A percentile compares a stretch with the other conserved stretches of the same genome.
These are phyloP conservation scores for Elgonia sp. DNA, from an alignment of 2,888 invertebrate species.

Conservation along the genomic window DNA sequence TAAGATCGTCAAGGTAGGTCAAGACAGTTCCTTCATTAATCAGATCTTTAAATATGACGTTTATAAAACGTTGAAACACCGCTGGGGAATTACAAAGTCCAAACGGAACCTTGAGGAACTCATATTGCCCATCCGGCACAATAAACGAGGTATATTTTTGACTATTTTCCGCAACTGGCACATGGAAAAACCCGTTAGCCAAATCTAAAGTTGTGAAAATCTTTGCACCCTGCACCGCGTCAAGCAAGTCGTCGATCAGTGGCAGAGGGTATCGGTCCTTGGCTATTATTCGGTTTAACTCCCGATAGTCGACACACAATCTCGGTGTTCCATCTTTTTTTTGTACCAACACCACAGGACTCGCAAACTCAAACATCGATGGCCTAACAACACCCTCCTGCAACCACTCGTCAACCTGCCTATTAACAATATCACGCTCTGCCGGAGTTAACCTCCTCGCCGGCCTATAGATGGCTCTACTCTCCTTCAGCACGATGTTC, in stretches of 20 bases:
- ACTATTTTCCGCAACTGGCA: slow-evolving; percentile 28
- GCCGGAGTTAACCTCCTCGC: slow-evolving; percentile 5
- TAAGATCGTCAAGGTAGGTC: slow-evolving; percentile 11
- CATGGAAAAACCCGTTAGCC: slow-evolving; percentile 45
- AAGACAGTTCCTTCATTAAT: slow-evolving; percentile 9
- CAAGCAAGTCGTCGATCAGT: slow-evolving; percentile 47
- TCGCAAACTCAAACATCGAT: not conserved
- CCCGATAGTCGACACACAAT: not conserved
- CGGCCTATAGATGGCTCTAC: not conserved
- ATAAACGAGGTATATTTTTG: slow-evolving; percentile 19
- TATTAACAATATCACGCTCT: not conserved
- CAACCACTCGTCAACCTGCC: slow-evolving; percentile 6
- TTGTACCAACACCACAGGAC: not conserved
- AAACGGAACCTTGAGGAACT: slow-evolving; percentile 19
- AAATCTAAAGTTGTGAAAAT: slow-evolving; percentile 31
- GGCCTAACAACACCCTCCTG: not conserved
- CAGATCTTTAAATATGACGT: slow-evolving; percentile 30
- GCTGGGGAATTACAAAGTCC: slow-evolving; percentile 48
- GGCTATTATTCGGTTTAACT: not conserved
- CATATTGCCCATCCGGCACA: slow-evolving; percentile 36
- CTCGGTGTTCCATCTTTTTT: not conserved
- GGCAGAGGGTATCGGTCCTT: slow-evolving; percentile 21
- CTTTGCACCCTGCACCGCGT: slow-evolving; percentile 25
- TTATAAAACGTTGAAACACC: not conserved
- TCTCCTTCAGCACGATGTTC: not conserved